These are phyloP conservation scores for Mastomys natalensis DNA, from an alignment of 2,113 vertebrate genomes.

Conservation along the genomic window DNA sequence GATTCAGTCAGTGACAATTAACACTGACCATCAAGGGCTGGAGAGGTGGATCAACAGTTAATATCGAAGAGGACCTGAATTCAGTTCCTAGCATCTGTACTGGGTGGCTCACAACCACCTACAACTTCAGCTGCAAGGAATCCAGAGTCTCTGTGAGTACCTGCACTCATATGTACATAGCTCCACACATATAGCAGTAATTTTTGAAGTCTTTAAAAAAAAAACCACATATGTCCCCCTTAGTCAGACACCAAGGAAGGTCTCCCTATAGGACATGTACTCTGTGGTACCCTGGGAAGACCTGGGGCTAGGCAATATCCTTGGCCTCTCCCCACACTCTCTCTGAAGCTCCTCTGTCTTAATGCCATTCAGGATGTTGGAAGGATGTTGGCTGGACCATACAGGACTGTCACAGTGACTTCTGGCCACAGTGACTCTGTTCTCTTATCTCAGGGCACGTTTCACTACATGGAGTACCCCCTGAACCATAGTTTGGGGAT, in stretches of 20 bases:
- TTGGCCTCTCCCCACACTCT: background rate
- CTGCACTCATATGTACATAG: too few species aligned
- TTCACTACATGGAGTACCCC: constrained; percentile 20
- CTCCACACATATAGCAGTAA: background rate
- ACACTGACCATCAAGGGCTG: background rate
- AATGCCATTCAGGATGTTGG: too few species aligned
- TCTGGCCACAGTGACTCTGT: background rate
- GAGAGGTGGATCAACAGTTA: background rate
- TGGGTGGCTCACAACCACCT: background rate
- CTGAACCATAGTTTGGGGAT: background rate
- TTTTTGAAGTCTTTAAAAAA: background rate
- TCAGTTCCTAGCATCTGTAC: background rate
- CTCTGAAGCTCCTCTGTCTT: background rate
- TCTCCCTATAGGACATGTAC: background rate
- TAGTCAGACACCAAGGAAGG: background rate
- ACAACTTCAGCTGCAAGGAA: background rate
- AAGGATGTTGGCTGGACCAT: background rate
- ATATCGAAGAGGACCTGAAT: background rate
- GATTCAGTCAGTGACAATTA: background rate
- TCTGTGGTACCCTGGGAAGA: background rate
- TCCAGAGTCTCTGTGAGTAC: background rate
- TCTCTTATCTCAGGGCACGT: constrained; percentile 48
- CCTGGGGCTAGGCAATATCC: too few species aligned
- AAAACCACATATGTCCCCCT: background rate
- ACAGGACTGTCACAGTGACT: background rate